These are phyloP conservation scores for Grus americana DNA, from an alignment of 2,113 vertebrate species.

Conservation along the genomic window DNA sequence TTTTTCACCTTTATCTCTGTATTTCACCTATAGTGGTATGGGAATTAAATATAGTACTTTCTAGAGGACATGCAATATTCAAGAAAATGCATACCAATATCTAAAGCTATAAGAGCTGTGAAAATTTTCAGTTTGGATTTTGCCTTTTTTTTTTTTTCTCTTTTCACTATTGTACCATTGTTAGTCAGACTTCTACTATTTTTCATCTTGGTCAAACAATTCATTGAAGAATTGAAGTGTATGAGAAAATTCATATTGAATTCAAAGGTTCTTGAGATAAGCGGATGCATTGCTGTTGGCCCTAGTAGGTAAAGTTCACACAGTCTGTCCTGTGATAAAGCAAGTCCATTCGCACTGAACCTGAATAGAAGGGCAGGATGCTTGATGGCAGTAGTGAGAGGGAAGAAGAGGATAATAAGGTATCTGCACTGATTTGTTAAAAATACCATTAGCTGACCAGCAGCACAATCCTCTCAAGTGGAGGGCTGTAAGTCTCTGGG, in stretches of 20 bases:
- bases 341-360: neutral
- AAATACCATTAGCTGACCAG: neutral
- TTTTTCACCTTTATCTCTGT: neutral
- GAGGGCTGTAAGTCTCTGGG: neutral
- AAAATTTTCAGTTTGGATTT: neutral
- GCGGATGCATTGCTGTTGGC: accelerated
- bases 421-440: neutral
- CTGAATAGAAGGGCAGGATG: neutral
- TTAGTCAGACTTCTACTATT: neutral
- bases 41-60: neutral
- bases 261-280: neutral
- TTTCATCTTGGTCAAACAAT: neutral
- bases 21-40: neutral
- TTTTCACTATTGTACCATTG: neutral
- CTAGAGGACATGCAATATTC: neutral
- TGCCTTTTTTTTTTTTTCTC: neutral
- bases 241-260: neutral
- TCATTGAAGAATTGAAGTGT: neutral
- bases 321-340: neutral
- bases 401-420: neutral
- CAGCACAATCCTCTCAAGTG: neutral
- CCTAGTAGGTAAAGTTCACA: neutral
- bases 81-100: neutral
- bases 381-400: neutral
- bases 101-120: neutral